A percentile compares a stretch with the other conserved stretches of the same genome.
Evolutionary conservation across 2,113 vertebrate species (phyloP).

Genomic region (Sclerurus mexicanus): DNA sequence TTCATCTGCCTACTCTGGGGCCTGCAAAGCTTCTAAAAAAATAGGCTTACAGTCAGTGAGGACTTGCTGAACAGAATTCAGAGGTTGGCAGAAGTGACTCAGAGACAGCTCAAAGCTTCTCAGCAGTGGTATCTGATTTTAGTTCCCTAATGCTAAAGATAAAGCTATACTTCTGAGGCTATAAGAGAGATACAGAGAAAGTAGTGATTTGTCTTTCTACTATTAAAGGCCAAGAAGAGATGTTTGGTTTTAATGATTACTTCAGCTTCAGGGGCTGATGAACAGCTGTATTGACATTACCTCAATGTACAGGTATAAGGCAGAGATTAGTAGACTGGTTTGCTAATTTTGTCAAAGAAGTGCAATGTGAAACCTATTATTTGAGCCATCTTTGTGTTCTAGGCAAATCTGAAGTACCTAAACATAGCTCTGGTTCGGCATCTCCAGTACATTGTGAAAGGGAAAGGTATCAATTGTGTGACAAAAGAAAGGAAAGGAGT

Average conservation of each 20-base stretch:
- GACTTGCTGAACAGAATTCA: slow-evolving; percentile 28
- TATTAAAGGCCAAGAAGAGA: neutral
- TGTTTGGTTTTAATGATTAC: neutral
- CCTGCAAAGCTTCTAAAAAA: slow-evolving; percentile 33
- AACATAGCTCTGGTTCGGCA: neutral
- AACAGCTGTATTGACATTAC: neutral
- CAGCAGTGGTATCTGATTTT: slow-evolving; percentile 24
- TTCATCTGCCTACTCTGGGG: slow-evolving; percentile 41
- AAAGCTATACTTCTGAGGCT: neutral
- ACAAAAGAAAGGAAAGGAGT: neutral
- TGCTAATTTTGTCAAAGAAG: neutral
- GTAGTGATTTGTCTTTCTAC: neutral
- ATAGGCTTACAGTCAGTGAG: neutral
- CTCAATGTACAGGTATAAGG: neutral
- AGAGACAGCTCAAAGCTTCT: slow-evolving; percentile 34
- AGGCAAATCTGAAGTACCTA: neutral
- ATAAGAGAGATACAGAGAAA: neutral
- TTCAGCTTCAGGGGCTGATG: neutral
- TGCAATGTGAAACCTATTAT: neutral
- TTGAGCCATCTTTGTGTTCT: neutral
- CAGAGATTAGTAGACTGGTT: neutral
- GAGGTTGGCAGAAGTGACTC: slow-evolving; percentile 44
- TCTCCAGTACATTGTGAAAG: neutral
- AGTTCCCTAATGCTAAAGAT: slow-evolving; percentile 25
- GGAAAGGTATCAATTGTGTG: neutral